These are phyloP conservation scores for Synanceia verrucosa DNA, from an alignment of 2,797 vertebrate genomes.

Conservation along the genomic window DNA sequence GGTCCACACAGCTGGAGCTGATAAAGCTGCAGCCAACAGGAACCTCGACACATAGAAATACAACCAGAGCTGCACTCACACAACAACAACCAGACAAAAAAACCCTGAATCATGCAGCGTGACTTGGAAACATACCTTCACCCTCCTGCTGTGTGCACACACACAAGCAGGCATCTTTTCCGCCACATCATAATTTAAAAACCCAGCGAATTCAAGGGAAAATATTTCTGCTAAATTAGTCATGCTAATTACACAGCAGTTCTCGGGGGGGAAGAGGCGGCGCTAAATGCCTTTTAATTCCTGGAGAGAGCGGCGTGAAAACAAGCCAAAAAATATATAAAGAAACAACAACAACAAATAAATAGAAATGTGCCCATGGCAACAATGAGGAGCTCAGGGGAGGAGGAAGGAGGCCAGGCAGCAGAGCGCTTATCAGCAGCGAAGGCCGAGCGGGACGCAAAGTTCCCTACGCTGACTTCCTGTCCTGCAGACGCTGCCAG, in stretches of 20 bases:
- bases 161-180: conserved; percentile 70
- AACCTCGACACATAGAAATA: conserved; percentile 18
- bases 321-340: conserved; percentile 19
- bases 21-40: conserved; percentile 70
- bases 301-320: conserved; percentile 59
- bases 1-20: conserved; percentile 67
- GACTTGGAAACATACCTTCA: conserved; percentile 48
- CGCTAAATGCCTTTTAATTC: conserved; percentile 86
- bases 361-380: conserved; percentile 46
- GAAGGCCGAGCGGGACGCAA: conserved; percentile 29
- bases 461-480: conserved; percentile 65
- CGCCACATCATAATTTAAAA: conserved; percentile 75
- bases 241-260: conserved; percentile 84
- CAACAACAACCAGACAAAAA: conserved; percentile 23
- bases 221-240: conserved; percentile 88
- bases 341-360: conserved; percentile 59
- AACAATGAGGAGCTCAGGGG: conserved; percentile 58
- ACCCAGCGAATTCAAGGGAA: conserved; percentile 75
- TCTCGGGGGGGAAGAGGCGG: conserved; percentile 77
- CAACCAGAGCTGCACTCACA: conserved; percentile 36
- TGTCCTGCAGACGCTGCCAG: conserved; percentile 62
- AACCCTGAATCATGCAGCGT: not conserved
- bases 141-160: conserved; percentile 27
- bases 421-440: conserved; percentile 68
- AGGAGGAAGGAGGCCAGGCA: conserved; percentile 36